Base-by-base conservation (phyloP, 92 coral and sea anemone species). In the Porites lobata region DNA sequence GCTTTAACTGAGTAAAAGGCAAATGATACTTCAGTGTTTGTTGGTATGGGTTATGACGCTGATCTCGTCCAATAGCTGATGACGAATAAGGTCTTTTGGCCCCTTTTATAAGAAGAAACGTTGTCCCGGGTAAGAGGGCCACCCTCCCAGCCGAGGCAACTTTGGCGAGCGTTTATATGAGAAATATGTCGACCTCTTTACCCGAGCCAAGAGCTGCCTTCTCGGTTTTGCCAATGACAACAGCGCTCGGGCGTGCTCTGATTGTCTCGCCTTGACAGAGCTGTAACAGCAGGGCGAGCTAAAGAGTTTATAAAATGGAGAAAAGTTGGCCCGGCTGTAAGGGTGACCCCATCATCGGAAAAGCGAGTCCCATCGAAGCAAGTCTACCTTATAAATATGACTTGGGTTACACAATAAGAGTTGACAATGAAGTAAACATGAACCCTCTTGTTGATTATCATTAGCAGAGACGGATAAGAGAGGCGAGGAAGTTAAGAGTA, bases 21-120 rank as follows among this genome's bases (percentile, higher is more conserved):
- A 62, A 62, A 62, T 62, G 67, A 62, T 62, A 62, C 6, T 62
- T 62, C 67, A 62, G 67, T 62, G 67, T 19, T 62, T 62, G 67
- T 62, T 7, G 67, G 8, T 62, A 62, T 62, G 9, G 67, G 9
- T 62, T 3, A 62, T 62, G 67, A 62, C 67, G 67, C 67, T 62
- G 67, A 62, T 62, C 67, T 62, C 67, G 67, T 62, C 67, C 67
- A 62, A 62, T 62, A 62, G 67, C 67, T 62, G 67, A 62, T 62
- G 67, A 62, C 7, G 66, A 19, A 62, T 62, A 62, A 62, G 67
- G 67, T 62, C 67, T 62, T 62, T 62, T 62, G 67, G 67, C 67
- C 67, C 67, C 67, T 63, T 8, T 63, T 63, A 14, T 14, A 8
- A 19, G 20, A 63, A 29, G 3, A 29, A 29, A 29, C 32, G 32